Conservation (phyloP, 2,888 invertebrate species). For the Lissonota sp. region DNA sequence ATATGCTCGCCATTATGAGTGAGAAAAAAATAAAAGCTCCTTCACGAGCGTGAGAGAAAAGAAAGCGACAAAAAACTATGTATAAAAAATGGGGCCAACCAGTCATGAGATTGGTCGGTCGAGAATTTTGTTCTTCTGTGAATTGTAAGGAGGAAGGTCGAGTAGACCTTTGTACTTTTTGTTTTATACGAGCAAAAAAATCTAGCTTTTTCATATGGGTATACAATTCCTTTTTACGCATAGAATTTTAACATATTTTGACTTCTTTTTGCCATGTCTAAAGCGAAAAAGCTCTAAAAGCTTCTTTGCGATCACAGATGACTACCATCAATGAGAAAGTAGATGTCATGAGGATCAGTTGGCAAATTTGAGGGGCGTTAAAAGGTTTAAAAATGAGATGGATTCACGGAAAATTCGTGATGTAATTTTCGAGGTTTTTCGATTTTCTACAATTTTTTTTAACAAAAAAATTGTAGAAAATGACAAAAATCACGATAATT, state of each 20-base stretch:
- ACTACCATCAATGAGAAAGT: background rate
- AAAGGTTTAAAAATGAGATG: background rate
- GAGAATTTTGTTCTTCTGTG: slow-evolving; percentile 46
- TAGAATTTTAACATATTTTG: slow-evolving; percentile 17
- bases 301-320: background rate
- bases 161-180: slow-evolving; percentile 57
- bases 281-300: slow-evolving; percentile 18
- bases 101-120: slow-evolving; percentile 15
- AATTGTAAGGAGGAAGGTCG: slow-evolving; percentile 55
- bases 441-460: background rate
- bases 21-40: slow-evolving; percentile 38
- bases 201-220: background rate
- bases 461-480: too few relatives aligned
- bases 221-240: background rate
- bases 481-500: too few relatives aligned
- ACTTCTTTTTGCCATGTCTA: slow-evolving; percentile 3
- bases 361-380: background rate
- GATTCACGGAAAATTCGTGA: too few relatives aligned
- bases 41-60: slow-evolving; percentile 7
- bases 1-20: slow-evolving; percentile 30
- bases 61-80: background rate
- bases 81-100: slow-evolving; percentile 52
- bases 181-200: background rate
- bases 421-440: too few relatives aligned
- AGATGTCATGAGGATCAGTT: slow-evolving; percentile 1